Percentiles rank a stretch among this genome's conserved stretches.
These are phyloP conservation scores for Pissodes strobi DNA, from an alignment of 1,140 invertebrate genomes.

Conservation along the genomic window DNA sequence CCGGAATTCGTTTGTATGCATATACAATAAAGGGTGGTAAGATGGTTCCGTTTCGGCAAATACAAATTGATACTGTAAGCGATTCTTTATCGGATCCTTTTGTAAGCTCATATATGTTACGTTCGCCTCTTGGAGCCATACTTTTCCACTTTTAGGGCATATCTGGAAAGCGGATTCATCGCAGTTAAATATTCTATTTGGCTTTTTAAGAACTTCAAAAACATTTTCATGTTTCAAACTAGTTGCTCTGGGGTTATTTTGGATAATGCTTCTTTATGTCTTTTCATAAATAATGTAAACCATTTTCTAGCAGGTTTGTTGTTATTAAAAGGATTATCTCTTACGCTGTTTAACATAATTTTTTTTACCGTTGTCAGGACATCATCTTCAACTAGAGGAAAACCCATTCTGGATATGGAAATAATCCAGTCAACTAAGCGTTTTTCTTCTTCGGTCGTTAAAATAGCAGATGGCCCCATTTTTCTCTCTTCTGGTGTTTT, in stretches of 20 bases:
- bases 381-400: too few species aligned
- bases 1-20: background rate
- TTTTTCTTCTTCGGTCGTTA: too few species aligned
- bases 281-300: too few species aligned
- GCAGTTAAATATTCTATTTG: slow-evolving; percentile 48
- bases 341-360: too few species aligned
- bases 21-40: background rate
- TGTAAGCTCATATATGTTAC: slow-evolving; percentile 50
- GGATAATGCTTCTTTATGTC: too few species aligned
- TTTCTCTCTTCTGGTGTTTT: too few species aligned
- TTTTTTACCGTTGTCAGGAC: too few species aligned
- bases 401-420: too few species aligned
- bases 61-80: slow-evolving; percentile 41
- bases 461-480: too few species aligned
- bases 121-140: slow-evolving; percentile 46
- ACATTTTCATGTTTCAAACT: slow-evolving; percentile 5
- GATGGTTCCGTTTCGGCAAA: background rate
- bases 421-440: too few species aligned
- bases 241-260: slow-evolving; percentile 3
- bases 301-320: too few species aligned
- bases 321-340: too few species aligned
- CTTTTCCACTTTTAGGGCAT: slow-evolving; percentile 47
- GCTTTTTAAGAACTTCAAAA: slow-evolving; percentile 28
- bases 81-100: slow-evolving; percentile 43
- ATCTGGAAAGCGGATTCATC: slow-evolving; percentile 52